These are phyloP conservation scores for Triplophysa dalaica DNA, from an alignment of 2,113 vertebrate genomes.

Conservation along the genomic window DNA sequence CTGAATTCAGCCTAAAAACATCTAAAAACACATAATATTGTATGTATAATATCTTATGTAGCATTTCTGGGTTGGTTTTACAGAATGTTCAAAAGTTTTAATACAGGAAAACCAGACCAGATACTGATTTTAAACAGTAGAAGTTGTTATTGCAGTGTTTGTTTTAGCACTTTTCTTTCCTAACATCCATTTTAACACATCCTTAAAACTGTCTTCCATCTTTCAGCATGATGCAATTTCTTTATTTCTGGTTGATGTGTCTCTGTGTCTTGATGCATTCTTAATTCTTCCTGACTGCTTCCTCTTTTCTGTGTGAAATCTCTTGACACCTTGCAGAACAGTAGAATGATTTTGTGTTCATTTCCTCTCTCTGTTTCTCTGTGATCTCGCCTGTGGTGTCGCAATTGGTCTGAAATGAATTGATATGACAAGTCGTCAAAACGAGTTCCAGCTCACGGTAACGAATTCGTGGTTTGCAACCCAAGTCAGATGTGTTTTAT, in stretches of 20 bases:
- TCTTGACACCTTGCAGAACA: conserved; percentile 26
- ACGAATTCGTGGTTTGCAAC: background rate
- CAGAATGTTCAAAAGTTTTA: background rate
- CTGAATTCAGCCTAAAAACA: no score
- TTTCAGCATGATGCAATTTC: conserved; percentile 37
- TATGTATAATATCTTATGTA: no score
- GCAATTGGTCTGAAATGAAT: conserved; percentile 22
- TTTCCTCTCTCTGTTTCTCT: conserved; percentile 52
- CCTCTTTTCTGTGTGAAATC: conserved; percentile 30
- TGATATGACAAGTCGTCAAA: conserved; percentile 36
- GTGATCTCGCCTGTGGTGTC: conserved; percentile 54
- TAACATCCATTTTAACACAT: conserved; percentile 22
- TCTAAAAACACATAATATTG: no score
- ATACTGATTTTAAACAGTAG: background rate
- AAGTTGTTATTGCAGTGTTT: background rate
- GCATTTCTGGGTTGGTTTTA: no score
- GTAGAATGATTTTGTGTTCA: conserved; percentile 44
- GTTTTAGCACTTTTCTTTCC: background rate
- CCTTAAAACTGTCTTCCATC: background rate
- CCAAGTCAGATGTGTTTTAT: background rate
- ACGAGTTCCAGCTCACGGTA: background rate
- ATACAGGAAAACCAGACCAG: background rate
- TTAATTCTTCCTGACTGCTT: conserved; percentile 34
- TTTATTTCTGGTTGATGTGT: conserved; percentile 30
- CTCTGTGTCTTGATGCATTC: conserved; percentile 14